Base-by-base conservation (phyloP, 2,113 vertebrate species). In the Condylura cristata region DNA sequence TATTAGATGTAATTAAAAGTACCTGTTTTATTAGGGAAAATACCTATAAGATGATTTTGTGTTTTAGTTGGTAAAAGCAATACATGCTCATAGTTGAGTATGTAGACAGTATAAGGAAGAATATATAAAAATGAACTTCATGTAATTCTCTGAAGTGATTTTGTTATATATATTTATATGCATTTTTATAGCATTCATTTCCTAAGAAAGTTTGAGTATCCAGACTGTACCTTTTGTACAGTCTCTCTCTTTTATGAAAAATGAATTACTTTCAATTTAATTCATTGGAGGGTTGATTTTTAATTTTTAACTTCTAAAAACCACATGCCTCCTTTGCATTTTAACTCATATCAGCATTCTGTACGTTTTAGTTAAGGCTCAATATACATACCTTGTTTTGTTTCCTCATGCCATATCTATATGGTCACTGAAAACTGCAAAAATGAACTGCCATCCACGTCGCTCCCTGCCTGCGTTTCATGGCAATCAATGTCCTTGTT, bases 1-100 rank as follows among this genome's bases (percentile, higher is more conserved):
- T 9, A 37, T 68, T 37, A 70, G 97, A 44, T 44, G 6, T 44
- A 85, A 79, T 86, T 96, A n/a, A 53, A 91, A 80, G 48, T 88
- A 58, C 87, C 95, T 74, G 34, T 74, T 97, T 96, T 91, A 82
- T 84, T 80, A 94, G 87, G 4, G 56, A 93, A 96, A 80, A 89
- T 91, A 85, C 58, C 74, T 94, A 97, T 88, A 68, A 91, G 76
- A 61, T 81, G 39, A 66, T 58, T 90, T 68, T 17, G 32, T 39
- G 53, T 74, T 93, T 93, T 91, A 70, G 24, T 89, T 95, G 78
- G 34, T 72, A 78, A 94, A 80, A 86, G 2, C 5, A 88, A 22
- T 8, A 78, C 28, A 80, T 89, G 11, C 32, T 86, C n/a, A 82
- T 71, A 61, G 41, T 78, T 76, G 60, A 86, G 32, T 87, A 53